Evolutionary conservation across 64 coral and sea anemone species (phyloP).

Genomic region (Pocillopora verrucosa): DNA sequence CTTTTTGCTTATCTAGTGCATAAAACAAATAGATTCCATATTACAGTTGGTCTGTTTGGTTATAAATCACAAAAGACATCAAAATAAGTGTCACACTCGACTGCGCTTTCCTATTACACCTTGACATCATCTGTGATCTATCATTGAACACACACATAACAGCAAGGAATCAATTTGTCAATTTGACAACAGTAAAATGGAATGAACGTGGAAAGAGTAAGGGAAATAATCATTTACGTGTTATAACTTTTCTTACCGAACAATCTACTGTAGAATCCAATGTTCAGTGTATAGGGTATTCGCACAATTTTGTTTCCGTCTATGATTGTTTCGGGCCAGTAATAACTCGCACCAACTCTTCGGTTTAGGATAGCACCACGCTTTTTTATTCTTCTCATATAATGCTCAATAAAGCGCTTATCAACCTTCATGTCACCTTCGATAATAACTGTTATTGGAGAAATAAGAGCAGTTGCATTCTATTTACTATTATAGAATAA

Average conservation of each 20-base stretch:
- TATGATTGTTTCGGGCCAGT: not conserved
- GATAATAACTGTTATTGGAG: conserved; percentile 5
- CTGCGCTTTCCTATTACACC: no score
- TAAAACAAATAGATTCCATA: no score
- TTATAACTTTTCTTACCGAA: not conserved
- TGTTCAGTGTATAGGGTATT: conserved; percentile 1
- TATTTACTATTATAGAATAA: not conserved
- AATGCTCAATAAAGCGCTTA: not conserved
- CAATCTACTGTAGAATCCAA: conserved; percentile 3
- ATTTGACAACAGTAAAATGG: not conserved
- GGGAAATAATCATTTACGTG: not conserved
- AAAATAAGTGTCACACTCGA: no score
- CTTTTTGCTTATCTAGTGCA: no score
- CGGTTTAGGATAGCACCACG: conserved; percentile 7
- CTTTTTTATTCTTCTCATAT: not conserved
- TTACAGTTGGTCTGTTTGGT: no score
- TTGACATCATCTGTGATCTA: no score
- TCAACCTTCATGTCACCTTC: conserved; percentile 38
- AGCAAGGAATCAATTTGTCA: not conserved
- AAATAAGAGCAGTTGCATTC: not conserved
- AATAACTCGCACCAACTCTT: not conserved
- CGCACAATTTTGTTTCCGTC: conserved; percentile 12
- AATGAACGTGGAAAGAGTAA: not conserved
- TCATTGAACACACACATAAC: no score
- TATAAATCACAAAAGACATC: no score